A percentile compares a stretch with the other conserved stretches of the same genome.
phyloP scores from a whole-genome alignment of 37 sponge, comb jelly and placozoan genomes.

The Haliclona indistincta region DNA sequence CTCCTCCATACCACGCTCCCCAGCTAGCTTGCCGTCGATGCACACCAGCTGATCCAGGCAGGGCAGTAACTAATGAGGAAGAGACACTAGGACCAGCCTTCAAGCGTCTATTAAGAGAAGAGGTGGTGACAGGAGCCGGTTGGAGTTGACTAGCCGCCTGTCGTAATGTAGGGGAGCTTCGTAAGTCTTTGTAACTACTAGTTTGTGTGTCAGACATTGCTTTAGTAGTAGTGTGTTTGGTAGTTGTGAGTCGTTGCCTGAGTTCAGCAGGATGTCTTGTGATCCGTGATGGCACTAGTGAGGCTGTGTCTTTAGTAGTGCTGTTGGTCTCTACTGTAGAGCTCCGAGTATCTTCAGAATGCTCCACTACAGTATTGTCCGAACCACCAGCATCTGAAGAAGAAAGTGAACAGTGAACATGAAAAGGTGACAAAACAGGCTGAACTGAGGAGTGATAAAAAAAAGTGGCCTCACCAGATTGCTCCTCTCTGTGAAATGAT shows the following conservation, averaged over 20 bases:
- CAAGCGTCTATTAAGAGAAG: no score
- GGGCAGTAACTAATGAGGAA: not conserved
- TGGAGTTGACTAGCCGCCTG: not conserved
- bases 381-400: no score
- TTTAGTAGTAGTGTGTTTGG: not conserved
- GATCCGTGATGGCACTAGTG: not conserved
- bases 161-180: not conserved
- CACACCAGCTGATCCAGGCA: not conserved
- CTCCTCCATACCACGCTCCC: not conserved
- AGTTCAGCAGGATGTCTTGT: not conserved
- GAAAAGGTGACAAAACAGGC: no score
- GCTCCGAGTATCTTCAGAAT: not conserved
- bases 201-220: not conserved
- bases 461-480: no score
- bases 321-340: not conserved
- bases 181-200: slow-evolving; percentile 3
- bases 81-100: slow-evolving; percentile 3
- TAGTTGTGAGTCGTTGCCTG: not conserved
- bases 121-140: not conserved
- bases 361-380: slow-evolving; percentile 3
- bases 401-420: no score
- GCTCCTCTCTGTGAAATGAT: no score
- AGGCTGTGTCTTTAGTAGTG: not conserved
- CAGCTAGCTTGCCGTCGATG: slow-evolving; percentile 1
- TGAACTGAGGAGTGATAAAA: no score